Conservation (phyloP, 2,888 invertebrate genomes). For the Artemia sp. region DNA sequence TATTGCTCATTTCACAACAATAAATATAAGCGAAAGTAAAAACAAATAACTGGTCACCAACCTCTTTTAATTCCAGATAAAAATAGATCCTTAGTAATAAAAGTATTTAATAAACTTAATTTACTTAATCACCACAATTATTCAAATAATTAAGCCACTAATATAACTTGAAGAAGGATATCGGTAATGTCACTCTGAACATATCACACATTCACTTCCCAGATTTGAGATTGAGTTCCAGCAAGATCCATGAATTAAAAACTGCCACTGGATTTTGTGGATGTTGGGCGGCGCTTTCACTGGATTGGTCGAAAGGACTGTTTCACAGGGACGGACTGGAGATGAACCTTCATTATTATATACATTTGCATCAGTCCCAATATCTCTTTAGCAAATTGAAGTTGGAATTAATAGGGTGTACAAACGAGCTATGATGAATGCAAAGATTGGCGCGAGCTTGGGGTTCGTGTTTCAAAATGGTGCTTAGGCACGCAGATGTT, state of each 20-base stretch:
- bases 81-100: no score
- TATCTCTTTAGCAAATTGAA: conserved; percentile 10
- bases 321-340: neutral
- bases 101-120: no score
- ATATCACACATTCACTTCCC: neutral
- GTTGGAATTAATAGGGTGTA: conserved; percentile 13
- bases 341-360: conserved; percentile 9
- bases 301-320: neutral
- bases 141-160: no score
- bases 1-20: no score
- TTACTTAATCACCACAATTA: no score
- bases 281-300: conserved; percentile 7
- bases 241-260: neutral
- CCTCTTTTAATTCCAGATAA: no score
- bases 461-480: conserved; percentile 16
- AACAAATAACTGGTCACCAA: no score
- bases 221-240: conserved; percentile 5
- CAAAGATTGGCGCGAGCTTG: conserved; percentile 14
- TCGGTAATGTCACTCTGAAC: no score
- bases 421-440: conserved; percentile 14
- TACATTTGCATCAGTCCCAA: conserved; percentile 14
- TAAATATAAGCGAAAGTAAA: no score
- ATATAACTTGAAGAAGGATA: no score
- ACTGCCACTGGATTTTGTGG: conserved; percentile 2
- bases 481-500: conserved; percentile 4